Conservation (phyloP, 2,888 invertebrate genomes). For the Nemoura dubitans region DNA sequence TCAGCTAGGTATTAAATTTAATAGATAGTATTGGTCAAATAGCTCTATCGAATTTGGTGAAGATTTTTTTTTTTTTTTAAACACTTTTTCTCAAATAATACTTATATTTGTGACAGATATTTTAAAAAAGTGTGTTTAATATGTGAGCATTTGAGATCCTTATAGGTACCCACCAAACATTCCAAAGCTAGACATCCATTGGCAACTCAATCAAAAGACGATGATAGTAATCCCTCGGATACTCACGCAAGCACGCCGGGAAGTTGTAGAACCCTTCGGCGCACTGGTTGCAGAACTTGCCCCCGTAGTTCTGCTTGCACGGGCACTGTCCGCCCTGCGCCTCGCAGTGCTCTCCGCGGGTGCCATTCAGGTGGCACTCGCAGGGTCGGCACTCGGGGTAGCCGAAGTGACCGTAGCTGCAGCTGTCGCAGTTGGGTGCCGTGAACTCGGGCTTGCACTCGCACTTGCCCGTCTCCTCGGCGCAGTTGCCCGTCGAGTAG, state of each 20-base stretch:
- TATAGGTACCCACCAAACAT: no score
- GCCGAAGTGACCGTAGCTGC: slow-evolving; percentile 90
- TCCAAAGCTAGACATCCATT: no score
- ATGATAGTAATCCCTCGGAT: no score
- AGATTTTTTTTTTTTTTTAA: no score
- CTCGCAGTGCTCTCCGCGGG: slow-evolving; percentile 86
- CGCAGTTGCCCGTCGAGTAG: slow-evolving; percentile 93
- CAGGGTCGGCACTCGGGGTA: slow-evolving; percentile 93
- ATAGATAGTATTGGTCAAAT: no score
- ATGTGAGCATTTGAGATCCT: no score
- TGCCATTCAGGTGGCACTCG: slow-evolving; percentile 91
- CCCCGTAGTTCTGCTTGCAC: slow-evolving; percentile 89
- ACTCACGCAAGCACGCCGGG: slow-evolving; percentile 81
- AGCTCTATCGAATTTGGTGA: no score
- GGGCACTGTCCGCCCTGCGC: slow-evolving; percentile 85
- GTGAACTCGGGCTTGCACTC: slow-evolving; percentile 86
- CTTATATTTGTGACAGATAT: no score
- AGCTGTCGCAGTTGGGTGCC: slow-evolving; percentile 82
- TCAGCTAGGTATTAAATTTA: no score
- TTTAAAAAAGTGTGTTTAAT: no score
- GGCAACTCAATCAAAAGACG: no score
- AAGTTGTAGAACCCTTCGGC: slow-evolving; percentile 87
- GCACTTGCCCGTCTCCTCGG: slow-evolving; percentile 88
- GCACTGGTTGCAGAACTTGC: slow-evolving; percentile 87
- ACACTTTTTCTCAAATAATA: no score